A percentile compares a stretch with the other conserved stretches of the same genome.
These are phyloP conservation scores for Oncopodura yosiiana DNA, from an alignment of 1,140 invertebrate species.

Conservation along the genomic window DNA sequence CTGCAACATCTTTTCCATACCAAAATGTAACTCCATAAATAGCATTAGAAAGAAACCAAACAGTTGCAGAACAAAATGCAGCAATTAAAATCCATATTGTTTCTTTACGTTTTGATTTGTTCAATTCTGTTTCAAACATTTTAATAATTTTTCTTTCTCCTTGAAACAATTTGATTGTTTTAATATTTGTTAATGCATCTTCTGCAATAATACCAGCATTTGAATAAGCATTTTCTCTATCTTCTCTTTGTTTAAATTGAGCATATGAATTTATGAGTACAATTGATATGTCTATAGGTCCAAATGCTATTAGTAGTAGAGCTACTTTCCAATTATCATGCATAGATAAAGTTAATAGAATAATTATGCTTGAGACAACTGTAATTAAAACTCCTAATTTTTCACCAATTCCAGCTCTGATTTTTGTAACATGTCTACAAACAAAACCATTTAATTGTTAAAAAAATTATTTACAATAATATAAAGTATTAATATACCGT, in stretches of 20 bases:
- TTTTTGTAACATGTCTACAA: background rate
- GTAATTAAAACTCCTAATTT: background rate
- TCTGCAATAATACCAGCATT: conserved; percentile 1
- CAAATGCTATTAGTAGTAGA: background rate
- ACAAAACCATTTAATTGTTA: background rate
- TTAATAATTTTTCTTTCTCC: background rate
- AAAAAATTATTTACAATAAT: background rate
- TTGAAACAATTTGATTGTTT: conserved; percentile 10
- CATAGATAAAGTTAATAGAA: background rate
- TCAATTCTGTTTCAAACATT: background rate
- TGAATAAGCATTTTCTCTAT: background rate
- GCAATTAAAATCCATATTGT: too few species aligned
- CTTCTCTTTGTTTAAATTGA: background rate
- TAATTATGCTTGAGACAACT: background rate
- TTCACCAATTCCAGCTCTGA: conserved; percentile 10
- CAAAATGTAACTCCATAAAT: too few species aligned
- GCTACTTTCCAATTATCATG: background rate
- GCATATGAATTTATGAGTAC: background rate
- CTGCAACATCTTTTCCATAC: too few species aligned
- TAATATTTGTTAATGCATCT: conserved; percentile 12
- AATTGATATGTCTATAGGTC: too few species aligned
- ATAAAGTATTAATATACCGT: background rate
- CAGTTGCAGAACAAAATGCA: too few species aligned
- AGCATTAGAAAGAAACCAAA: too few species aligned
- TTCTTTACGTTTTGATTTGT: too few species aligned